Base-by-base conservation (phyloP, 2,113 vertebrate genomes). In the Neoarius graeffei region DNA sequence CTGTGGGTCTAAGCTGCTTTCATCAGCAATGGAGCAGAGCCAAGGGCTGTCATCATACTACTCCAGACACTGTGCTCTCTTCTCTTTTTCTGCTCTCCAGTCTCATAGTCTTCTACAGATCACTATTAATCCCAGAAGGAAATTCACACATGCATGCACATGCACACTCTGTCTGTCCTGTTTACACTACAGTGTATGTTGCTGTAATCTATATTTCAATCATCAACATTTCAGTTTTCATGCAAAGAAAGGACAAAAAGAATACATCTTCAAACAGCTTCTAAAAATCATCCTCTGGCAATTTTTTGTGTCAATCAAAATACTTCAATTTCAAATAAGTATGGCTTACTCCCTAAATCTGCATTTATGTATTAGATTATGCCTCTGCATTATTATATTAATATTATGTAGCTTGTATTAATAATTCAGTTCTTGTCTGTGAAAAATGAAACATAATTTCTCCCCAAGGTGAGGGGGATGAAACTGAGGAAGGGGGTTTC, bases 11-110 rank as follows among this genome's bases (percentile, higher is more conserved):
- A 93, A 96, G 96, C 96, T 88, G 96, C 96, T 97, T 95, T 96
- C 96, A 97, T 97, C 96, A 97, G 96, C 95, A 93, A 91, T 94
- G 93, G 93, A 94, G 96, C 94, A 90, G 95, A 94, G 96, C 97
- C 97, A 94, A 95, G 92, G 95, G 88, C 96, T 93, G 95, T 95
- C 96, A 95, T 93, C 95, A 94, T 90, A 91, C 93, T 92, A 90
- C 91, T 91, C 91, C 94, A 93, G 92, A 92, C 90, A 89, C 91
- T 91, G 86, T 69, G 48, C 56, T 62, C 80, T 64, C 89, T 85
- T 92, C 83, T 86, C 88, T 91, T 67, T 93, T 91, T 88, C 91
- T 84, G 86, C 42, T 89, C 42, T 54, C 35, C 42, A 69, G 15
- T 74, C 60, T 86, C 27, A 11, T 59, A 83, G 10, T 76, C 35